Base-by-base conservation (phyloP, 2,797 vertebrate genomes). In the Mormyrops attenuatus region DNA sequence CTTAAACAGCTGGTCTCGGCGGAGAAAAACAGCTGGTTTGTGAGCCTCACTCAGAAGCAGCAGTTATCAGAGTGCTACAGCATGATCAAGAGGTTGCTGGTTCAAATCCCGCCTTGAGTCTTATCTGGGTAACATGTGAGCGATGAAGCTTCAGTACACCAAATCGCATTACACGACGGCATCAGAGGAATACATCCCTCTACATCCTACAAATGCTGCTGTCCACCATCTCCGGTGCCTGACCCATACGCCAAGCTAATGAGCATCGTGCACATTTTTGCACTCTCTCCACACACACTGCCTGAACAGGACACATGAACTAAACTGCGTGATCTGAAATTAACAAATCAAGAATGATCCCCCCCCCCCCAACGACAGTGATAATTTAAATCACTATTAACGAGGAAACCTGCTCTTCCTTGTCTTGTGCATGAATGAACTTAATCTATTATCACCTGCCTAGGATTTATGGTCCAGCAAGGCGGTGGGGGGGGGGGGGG, bases 41-140 rank as follows among this genome's bases (percentile, higher is more conserved):
- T 86, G 85, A 30, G n/a, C 20, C 26, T 85, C 49, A 34, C 73
- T 85, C 47, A 17, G 22, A 85, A 30, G 13, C 85, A 20, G 22
- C 50, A 55, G 47, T 86, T 34, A 86, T 38, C 50, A 17, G 50
- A 85, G 84, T 30, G 26, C 50, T 34, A 17, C 26, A 34, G 49
- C 85, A 26, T 53, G 49, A 53, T 26, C 47, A 13, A 34, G 22
- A 53, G 85, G 30, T 34, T 82, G 41, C 41, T 34, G 47, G 49
- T 86, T 86, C 85, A 55, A 55, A 86, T 86, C 50, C 85, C 50
- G 34, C 52, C 77, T 38, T 85, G n/a, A 85, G 26, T 13, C 82
- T 85, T 49, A 85, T 85, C 82, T 52, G 3, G 47, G 77, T 47
- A 47, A 20, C 77, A 82, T 22, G 77, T 82, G 77, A 82, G 41